phyloP scores from a whole-genome alignment of 2,797 vertebrate species.

The Acrossocheilus wenchowensis region DNA sequence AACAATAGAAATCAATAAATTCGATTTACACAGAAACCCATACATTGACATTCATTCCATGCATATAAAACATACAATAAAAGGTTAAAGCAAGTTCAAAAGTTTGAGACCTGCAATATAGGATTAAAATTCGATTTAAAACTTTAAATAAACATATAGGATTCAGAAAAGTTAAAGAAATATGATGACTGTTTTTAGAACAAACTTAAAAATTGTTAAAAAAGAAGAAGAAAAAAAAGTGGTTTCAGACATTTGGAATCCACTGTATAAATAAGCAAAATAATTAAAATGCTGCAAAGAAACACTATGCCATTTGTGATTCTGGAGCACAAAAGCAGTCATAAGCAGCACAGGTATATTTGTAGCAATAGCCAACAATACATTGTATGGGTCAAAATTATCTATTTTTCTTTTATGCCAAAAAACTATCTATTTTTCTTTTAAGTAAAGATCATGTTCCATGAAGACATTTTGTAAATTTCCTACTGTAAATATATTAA shows the following conservation, averaged over 20 bases:
- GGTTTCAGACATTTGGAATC: background rate
- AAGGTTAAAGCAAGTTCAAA: background rate
- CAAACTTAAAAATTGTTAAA: no score
- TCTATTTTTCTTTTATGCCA: no score
- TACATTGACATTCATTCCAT: background rate
- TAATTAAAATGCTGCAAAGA: background rate
- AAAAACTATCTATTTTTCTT: no score
- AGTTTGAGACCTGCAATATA: background rate
- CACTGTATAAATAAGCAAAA: background rate
- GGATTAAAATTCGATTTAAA: no score
- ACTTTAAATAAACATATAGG: background rate
- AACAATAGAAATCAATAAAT: background rate
- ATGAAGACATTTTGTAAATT: no score
- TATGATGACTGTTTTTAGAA: no score
- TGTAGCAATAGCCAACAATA: no score
- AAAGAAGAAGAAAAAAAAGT: background rate
- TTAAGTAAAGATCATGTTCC: no score
- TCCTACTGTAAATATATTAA: no score
- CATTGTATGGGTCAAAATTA: no score
- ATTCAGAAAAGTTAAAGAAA: background rate
- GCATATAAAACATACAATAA: background rate
- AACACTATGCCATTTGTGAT: background rate
- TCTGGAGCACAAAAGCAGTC: no score
- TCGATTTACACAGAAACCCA: background rate
- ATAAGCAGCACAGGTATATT: no score